Evolutionary conservation across 2,113 vertebrate genomes (phyloP).

Genomic region (Istiophorus platypterus): DNA sequence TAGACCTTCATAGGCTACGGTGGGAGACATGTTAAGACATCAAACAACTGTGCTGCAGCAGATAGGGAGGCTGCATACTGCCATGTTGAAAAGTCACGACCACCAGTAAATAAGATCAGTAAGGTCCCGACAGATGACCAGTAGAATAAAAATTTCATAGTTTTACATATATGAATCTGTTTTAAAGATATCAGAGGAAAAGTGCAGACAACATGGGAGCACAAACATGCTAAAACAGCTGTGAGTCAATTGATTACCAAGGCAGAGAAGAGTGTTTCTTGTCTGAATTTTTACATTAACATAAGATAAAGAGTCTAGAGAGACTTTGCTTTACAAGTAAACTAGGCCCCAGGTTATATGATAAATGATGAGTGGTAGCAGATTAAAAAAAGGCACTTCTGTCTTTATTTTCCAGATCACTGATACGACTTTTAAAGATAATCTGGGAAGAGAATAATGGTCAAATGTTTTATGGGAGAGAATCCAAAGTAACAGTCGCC

Average conservation of each 20-base stretch:
- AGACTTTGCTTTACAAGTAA: conserved; percentile 12
- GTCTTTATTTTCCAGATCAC: background rate
- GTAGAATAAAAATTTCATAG: background rate
- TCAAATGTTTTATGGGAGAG: background rate
- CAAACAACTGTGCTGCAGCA: conserved; percentile 32
- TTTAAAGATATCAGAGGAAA: conserved; percentile 9
- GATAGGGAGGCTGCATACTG: conserved; percentile 18
- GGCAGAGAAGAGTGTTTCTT: background rate
- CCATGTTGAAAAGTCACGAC: conserved; percentile 15
- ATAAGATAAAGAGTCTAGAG: background rate
- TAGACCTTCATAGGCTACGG: conserved; percentile 43
- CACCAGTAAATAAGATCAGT: background rate
- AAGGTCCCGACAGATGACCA: background rate
- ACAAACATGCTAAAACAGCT: conserved; percentile 13
- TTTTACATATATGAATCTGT: conserved; percentile 1
- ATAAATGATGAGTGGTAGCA: conserved; percentile 3
- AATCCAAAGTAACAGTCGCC: conserved; percentile 30
- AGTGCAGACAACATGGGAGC: background rate
- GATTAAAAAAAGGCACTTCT: background rate
- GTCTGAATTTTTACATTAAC: conserved; percentile 10
- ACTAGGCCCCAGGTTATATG: background rate
- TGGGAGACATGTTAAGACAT: conserved; percentile 44
- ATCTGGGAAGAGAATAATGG: background rate
- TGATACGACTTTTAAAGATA: background rate
- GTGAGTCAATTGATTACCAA: background rate